Conservation (phyloP, 2,888 invertebrate species). For the Tillus elongatus region DNA sequence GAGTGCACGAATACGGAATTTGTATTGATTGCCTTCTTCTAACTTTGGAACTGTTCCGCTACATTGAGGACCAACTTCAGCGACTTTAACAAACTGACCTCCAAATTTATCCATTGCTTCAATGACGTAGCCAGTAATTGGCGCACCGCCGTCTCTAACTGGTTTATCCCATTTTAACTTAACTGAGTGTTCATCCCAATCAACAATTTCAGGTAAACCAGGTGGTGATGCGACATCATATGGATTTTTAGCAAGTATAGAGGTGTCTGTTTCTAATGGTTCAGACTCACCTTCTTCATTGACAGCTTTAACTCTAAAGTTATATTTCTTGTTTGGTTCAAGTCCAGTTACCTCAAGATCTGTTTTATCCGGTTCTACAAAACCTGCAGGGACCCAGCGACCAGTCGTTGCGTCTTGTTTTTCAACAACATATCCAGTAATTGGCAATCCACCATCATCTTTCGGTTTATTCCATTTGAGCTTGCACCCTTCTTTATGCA, state of each 20-base stretch:
- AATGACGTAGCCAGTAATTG: slow-evolving; percentile 86
- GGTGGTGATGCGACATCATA: slow-evolving; percentile 83
- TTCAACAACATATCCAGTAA: slow-evolving; percentile 86
- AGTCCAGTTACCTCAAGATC: slow-evolving; percentile 81
- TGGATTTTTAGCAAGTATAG: slow-evolving; percentile 93
- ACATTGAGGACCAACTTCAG: slow-evolving; percentile 76
- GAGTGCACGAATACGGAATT: slow-evolving; percentile 86
- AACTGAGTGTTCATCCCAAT: slow-evolving; percentile 85
- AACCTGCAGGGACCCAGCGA: slow-evolving; percentile 80
- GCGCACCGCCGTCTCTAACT: slow-evolving; percentile 83
- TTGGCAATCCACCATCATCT: slow-evolving; percentile 89
- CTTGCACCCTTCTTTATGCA: slow-evolving; percentile 90
- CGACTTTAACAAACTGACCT: slow-evolving; percentile 75
- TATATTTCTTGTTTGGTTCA: slow-evolving; percentile 91
- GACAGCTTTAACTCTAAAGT: slow-evolving; percentile 94
- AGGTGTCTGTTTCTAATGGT: slow-evolving; percentile 80
- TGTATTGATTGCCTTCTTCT: slow-evolving; percentile 91
- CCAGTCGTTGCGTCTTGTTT: slow-evolving; percentile 87
- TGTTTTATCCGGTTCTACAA: slow-evolving; percentile 70
- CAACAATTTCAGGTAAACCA: slow-evolving; percentile 82
- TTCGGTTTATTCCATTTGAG: slow-evolving; percentile 91
- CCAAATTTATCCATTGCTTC: slow-evolving; percentile 87
- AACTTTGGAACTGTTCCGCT: slow-evolving; percentile 82
- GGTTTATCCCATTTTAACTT: slow-evolving; percentile 89
- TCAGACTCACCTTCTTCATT: slow-evolving; percentile 97